A percentile compares a stretch with the other conserved stretches of the same genome.
phyloP scores from a whole-genome alignment of 1,140 invertebrate genomes.

The Solenopsis invicta region DNA sequence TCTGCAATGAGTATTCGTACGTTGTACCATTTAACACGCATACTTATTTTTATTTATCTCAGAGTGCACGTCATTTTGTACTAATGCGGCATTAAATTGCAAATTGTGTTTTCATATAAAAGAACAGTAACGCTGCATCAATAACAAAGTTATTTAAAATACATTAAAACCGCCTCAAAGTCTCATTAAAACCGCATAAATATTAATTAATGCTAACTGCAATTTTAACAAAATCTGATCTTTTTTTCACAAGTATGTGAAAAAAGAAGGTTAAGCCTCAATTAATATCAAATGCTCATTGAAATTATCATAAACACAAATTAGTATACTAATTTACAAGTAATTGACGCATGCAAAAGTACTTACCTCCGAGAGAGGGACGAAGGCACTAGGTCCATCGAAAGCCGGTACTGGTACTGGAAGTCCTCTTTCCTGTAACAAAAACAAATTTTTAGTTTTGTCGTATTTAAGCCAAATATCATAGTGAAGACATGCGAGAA shows the following conservation, averaged over 20 bases:
- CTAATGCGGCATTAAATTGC: not conserved
- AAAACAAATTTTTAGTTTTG: not conserved
- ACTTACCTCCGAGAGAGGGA: conserved; percentile 88
- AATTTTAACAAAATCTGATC: not conserved
- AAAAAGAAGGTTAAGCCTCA: not conserved
- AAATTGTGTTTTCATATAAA: not conserved
- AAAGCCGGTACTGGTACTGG: conserved; percentile 87
- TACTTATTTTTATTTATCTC: conserved; percentile 17
- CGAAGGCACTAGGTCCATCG: conserved; percentile 88
- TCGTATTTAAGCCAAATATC: not conserved
- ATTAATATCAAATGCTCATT: not conserved
- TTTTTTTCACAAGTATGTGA: not conserved
- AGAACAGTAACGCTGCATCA: conserved; percentile 11
- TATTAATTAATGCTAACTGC: conserved; percentile 6
- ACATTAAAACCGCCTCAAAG: not conserved
- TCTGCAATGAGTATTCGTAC: not conserved
- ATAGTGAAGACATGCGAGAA: not conserved
- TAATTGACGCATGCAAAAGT: conserved; percentile 26
- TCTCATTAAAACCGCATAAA: conserved; percentile 9
- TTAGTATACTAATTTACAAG: conserved; percentile 15
- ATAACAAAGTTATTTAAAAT: conserved; percentile 27
- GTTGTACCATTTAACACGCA: not conserved
- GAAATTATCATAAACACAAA: not conserved
- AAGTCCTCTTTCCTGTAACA: conserved; percentile 87
- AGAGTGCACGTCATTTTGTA: not conserved